Evolutionary conservation across 2,888 invertebrate species (phyloP).

Genomic region (Xylophagus ater): DNA sequence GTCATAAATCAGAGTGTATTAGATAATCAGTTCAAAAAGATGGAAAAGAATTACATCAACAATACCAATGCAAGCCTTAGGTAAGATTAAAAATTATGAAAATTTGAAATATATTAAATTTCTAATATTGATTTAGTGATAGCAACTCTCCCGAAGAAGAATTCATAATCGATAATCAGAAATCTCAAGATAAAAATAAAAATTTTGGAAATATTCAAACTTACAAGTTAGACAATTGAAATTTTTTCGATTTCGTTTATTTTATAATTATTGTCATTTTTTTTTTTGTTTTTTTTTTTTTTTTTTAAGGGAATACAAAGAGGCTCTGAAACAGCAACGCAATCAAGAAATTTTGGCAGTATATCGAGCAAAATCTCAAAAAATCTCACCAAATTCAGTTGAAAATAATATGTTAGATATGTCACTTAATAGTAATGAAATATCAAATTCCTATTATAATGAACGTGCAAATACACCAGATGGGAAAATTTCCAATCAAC

Average conservation of each 20-base stretch:
- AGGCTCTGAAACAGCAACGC: conserved; percentile 75
- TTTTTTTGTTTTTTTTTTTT: conserved; percentile 16
- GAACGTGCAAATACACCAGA: conserved; percentile 21
- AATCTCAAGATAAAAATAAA: conserved; percentile 25
- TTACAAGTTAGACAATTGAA: conserved; percentile 17
- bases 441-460: conserved; percentile 16
- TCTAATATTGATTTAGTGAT: conserved; percentile 5
- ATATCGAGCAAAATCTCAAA: conserved; percentile 44
- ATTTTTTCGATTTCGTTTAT: too few relatives aligned
- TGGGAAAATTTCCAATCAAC: conserved; percentile 21
- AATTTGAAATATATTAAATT: too few relatives aligned
- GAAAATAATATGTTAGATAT: neutral
- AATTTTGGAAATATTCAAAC: conserved; percentile 37
- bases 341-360: conserved; percentile 60
- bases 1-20: too few relatives aligned
- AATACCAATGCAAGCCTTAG: too few relatives aligned
- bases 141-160: conserved; percentile 12
- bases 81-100: too few relatives aligned
- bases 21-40: too few relatives aligned
- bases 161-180: conserved; percentile 10
- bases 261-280: conserved; percentile 1
- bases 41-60: too few relatives aligned
- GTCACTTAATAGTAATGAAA: conserved; percentile 21
- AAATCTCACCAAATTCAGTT: conserved; percentile 8
- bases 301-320: conserved; percentile 70